These are phyloP conservation scores for Scytalopus superciliaris DNA, from an alignment of 2,113 vertebrate species.

Conservation along the genomic window DNA sequence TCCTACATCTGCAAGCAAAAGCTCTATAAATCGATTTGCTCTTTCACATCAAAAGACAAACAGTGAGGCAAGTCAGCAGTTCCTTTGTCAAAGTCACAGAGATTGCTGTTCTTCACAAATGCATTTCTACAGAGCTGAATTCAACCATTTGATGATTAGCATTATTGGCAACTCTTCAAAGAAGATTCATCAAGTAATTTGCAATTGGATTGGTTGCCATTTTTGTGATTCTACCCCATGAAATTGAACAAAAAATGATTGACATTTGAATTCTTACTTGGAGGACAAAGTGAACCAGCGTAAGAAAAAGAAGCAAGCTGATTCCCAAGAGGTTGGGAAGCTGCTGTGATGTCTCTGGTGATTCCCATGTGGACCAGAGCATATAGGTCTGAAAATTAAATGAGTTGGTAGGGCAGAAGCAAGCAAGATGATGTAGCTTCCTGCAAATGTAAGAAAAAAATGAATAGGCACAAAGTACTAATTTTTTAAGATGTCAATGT, in stretches of 20 bases:
- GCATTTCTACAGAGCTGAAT: slow-evolving; percentile 87
- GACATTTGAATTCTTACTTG: slow-evolving; percentile 78
- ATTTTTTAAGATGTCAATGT: background rate
- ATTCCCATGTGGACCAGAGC: slow-evolving; percentile 13
- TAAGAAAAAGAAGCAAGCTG: slow-evolving; percentile 52
- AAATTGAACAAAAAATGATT: slow-evolving; percentile 80
- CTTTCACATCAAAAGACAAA: slow-evolving; percentile 99
- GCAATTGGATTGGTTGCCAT: slow-evolving; percentile 82
- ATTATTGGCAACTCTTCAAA: slow-evolving; percentile 98
- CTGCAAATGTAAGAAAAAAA: background rate
- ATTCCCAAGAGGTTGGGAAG: slow-evolving; percentile 24
- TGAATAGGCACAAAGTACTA: background rate
- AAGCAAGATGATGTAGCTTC: background rate
- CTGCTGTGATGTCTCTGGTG: slow-evolving; percentile 30
- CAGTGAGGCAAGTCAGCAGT: slow-evolving; percentile 98
- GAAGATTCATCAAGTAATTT: slow-evolving; percentile 90
- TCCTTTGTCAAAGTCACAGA: slow-evolving; percentile 99
- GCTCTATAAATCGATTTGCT: slow-evolving; percentile 98
- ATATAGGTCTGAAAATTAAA: slow-evolving; percentile 2
- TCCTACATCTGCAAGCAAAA: slow-evolving; percentile 88
- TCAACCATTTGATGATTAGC: slow-evolving; percentile 93
- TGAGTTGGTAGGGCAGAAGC: background rate
- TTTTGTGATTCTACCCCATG: slow-evolving; percentile 79
- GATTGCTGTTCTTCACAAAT: slow-evolving; percentile 92
- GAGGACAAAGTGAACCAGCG: slow-evolving; percentile 57